These are phyloP conservation scores for Planiliza haematocheilus DNA, from an alignment of 2,113 vertebrate genomes.

Conservation along the genomic window DNA sequence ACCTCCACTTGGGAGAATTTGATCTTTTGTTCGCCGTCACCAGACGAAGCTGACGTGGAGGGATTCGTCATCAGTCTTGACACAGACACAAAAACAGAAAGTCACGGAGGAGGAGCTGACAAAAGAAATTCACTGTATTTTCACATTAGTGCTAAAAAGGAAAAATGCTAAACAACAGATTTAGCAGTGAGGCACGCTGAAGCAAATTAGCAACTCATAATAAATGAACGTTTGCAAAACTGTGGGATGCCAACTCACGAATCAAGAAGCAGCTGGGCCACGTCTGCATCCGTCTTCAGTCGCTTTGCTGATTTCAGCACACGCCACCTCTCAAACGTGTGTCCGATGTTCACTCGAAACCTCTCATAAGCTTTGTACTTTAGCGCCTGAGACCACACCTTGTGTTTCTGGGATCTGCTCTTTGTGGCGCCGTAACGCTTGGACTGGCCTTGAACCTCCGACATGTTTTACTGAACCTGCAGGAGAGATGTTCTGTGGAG, in stretches of 20 bases:
- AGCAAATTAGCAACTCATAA: no score
- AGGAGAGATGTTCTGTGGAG: no score
- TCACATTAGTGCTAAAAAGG: no score
- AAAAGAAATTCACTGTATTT: background rate
- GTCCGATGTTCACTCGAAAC: constrained; percentile 18
- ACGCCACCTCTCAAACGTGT: background rate
- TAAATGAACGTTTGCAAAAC: background rate
- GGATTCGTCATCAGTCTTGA: constrained; percentile 41
- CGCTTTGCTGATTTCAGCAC: background rate
- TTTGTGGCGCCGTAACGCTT: no score
- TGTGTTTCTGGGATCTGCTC: no score
- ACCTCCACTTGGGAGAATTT: constrained; percentile 54
- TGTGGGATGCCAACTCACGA: constrained; percentile 25
- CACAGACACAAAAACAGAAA: background rate
- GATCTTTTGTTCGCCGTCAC: background rate
- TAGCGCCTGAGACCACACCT: no score
- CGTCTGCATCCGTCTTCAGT: background rate
- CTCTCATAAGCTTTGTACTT: background rate
- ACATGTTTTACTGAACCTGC: no score
- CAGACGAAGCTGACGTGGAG: accelerated
- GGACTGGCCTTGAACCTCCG: no score
- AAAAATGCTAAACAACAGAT: no score
- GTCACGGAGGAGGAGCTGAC: no score
- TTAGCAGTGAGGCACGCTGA: no score
- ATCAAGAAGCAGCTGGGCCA: constrained; percentile 39